Evolutionary conservation across 2,888 invertebrate genomes (phyloP), one percentile per base, ranked within the genome.

Genomic region (Agrochola lota): DNA sequence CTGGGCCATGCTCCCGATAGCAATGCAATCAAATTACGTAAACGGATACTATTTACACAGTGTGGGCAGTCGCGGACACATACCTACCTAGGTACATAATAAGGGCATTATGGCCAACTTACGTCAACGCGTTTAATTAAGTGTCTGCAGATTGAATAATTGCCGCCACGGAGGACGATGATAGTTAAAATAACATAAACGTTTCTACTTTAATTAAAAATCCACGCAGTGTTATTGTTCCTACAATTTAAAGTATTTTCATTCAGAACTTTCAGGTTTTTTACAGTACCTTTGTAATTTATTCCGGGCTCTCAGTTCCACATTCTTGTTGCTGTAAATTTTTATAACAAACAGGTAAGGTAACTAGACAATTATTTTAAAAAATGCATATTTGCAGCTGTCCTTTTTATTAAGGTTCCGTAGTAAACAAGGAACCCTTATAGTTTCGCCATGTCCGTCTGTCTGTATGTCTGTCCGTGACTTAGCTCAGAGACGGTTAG

Each of bases 91-190:
- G 8, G 49, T 55, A 40, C 26, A 70, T 62, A 73, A 64, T 66
- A 79, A 70, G 66, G 35, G 8, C 49, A 59, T 67, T 46, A 57
- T 67, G 62, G 62, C 7, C 60, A 62, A 70, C 73, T 52, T 55
- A 60, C 55, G 64, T 57, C 69, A 78, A 55, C 72, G 77, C 64
- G 20, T 70, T 77, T 77, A 84, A 73, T 84, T 79, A 84, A 67
- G 62, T 57, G 66, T 52, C 70, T 49, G 60, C 52, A 63, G 80
- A 71, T 79, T 84, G 49, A 71, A 74, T 67, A 63, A 84, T 73
- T 35, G 55, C 69, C 40, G 66, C 77, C 55, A 23, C n/a, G 9
- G 20, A 8, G 49, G 57, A 49, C 30, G 68, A 57, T 43, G 11
- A 82, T 49, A 82, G 59, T 68, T 62, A 49, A 67, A 63, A 12